Evolutionary conservation across 1,140 invertebrate genomes (phyloP).

Genomic region (Pseudobourletiella spinata): DNA sequence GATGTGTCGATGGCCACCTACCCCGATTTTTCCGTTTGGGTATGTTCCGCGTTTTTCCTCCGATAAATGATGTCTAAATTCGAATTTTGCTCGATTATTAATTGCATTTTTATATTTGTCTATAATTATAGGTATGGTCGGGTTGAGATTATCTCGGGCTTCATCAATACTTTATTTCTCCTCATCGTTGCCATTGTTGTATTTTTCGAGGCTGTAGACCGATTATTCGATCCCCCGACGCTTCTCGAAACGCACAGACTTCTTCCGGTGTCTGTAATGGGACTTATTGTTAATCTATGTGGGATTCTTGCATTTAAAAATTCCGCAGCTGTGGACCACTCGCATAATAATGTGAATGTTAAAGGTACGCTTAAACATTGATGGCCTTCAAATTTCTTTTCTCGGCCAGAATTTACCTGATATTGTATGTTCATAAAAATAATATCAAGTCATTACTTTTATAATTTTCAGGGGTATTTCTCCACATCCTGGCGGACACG

Average conservation of each 20-base stretch:
- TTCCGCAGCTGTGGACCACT: constrained; percentile 9
- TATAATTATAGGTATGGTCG: constrained; percentile 45
- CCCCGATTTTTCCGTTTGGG: constrained; percentile 51
- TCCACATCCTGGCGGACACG: constrained; percentile 55
- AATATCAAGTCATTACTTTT: constrained; percentile 2
- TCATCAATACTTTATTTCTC: constrained; percentile 53
- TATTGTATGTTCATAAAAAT: neutral
- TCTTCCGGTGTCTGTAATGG: constrained; percentile 49
- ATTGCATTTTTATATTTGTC: neutral
- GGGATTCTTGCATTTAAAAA: constrained; percentile 49
- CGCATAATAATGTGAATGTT: constrained; percentile 29
- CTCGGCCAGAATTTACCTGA: no score
- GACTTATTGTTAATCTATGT: constrained; percentile 50
- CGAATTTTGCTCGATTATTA: neutral
- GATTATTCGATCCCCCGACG: constrained; percentile 49
- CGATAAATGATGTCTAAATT: constrained; percentile 10
- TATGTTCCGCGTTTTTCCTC: no score
- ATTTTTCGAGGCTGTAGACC: constrained; percentile 47
- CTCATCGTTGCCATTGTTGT: constrained; percentile 51
- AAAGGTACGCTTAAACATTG: constrained; percentile 13
- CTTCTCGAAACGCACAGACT: constrained; percentile 51
- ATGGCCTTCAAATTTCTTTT: no score
- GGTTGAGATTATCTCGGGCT: constrained; percentile 51
- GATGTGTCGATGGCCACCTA: constrained; percentile 47
- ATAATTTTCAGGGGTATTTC: constrained; percentile 49